phyloP scores from a whole-genome alignment of 1,140 invertebrate species.

The Pectinophora gossypiella region DNA sequence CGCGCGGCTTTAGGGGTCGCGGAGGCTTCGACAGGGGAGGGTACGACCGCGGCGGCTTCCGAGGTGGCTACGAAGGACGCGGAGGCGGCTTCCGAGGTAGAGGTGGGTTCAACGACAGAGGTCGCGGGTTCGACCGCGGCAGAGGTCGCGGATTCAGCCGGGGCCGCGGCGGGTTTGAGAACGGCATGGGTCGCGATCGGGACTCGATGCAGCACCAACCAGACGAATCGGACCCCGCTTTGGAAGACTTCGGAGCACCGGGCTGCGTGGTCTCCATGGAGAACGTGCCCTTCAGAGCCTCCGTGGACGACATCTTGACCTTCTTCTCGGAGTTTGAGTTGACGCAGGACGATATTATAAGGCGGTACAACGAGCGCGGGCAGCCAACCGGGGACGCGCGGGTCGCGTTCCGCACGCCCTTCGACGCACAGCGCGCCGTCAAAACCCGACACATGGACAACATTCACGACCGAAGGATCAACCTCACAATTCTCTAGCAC shows the following conservation, averaged over 20 bases:
- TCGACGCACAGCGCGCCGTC: slow-evolving; percentile 85
- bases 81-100: slow-evolving; percentile 41
- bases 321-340: slow-evolving; percentile 89
- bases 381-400: slow-evolving; percentile 93
- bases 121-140: slow-evolving; percentile 52
- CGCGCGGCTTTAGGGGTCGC: slow-evolving; percentile 51
- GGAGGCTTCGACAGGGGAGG: slow-evolving; percentile 43
- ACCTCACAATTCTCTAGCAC: slow-evolving; percentile 49
- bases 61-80: slow-evolving; percentile 26
- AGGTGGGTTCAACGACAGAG: slow-evolving; percentile 35
- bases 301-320: slow-evolving; percentile 89
- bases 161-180: slow-evolving; percentile 34
- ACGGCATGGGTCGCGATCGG: slow-evolving; percentile 20
- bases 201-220: slow-evolving; percentile 12
- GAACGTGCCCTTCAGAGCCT: slow-evolving; percentile 91
- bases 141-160: slow-evolving; percentile 44
- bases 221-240: slow-evolving; percentile 45
- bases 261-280: slow-evolving; percentile 89
- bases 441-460: slow-evolving; percentile 60
- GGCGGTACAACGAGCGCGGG: slow-evolving; percentile 89
- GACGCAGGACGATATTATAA: slow-evolving; percentile 85
- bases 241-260: slow-evolving; percentile 83
- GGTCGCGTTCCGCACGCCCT: slow-evolving; percentile 85
- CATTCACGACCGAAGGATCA: slow-evolving; percentile 60
- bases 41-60: slow-evolving; percentile 31